Conservation (phyloP, 1,140 invertebrate genomes). For the Drosophila pachea region DNA sequence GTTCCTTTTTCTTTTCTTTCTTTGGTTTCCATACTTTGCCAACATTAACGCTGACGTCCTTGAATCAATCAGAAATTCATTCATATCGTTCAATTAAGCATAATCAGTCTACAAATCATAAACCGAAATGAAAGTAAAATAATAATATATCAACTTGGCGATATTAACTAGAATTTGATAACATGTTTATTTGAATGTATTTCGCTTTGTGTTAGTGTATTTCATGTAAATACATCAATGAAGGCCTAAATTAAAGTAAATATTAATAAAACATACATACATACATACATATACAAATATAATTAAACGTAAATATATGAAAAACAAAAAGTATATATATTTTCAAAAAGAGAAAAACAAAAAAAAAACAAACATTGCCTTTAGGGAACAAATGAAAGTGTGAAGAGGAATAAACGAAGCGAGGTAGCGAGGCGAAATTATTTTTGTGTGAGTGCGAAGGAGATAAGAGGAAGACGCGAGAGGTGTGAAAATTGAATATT, state of each 20-base stretch:
- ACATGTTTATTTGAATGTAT: slow-evolving; percentile 26
- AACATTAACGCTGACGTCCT: background rate
- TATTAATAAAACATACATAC: slow-evolving; percentile 12
- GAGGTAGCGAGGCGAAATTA: slow-evolving; percentile 30
- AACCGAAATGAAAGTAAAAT: background rate
- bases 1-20: background rate
- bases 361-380: slow-evolving; percentile 55
- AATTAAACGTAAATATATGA: slow-evolving; percentile 13
- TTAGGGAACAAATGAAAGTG: slow-evolving; percentile 68
- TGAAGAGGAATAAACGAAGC: background rate
- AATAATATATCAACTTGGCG: slow-evolving; percentile 16
- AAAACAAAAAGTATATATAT: slow-evolving; percentile 1
- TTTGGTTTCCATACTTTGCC: background rate
- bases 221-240: slow-evolving; percentile 23
- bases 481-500: slow-evolving; percentile 30
- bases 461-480: background rate
- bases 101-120: slow-evolving; percentile 24
- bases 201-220: slow-evolving; percentile 2
- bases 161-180: slow-evolving; percentile 21
- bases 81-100: slow-evolving; percentile 42
- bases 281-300: slow-evolving; percentile 9
- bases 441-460: slow-evolving; percentile 44
- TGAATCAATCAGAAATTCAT: slow-evolving; percentile 17
- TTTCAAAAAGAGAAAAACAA: slow-evolving; percentile 2
- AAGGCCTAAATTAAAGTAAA: slow-evolving; percentile 10